Percentiles rank a stretch among this genome's conserved stretches.
phyloP scores from a whole-genome alignment of 2,888 invertebrate genomes.

The Sipha maydis region DNA sequence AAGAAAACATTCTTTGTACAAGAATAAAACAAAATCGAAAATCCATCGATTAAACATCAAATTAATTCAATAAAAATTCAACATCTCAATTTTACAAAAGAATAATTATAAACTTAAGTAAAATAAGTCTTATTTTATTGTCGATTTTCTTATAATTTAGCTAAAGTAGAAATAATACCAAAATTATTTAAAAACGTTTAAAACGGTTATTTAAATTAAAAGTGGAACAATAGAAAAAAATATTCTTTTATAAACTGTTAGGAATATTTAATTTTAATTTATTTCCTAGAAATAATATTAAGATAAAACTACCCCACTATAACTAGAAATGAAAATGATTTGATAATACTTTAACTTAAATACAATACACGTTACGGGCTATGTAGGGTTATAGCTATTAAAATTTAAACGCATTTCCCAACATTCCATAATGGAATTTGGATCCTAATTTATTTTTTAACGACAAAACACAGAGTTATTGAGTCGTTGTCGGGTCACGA shows the following conservation, averaged over 20 bases:
- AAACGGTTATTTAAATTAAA: conserved; percentile 10
- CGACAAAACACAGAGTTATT: conserved; percentile 44
- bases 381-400: conserved; percentile 28
- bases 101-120: background rate
- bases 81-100: background rate
- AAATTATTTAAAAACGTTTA: background rate
- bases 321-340: conserved; percentile 46
- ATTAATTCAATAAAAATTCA: background rate
- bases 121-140: background rate
- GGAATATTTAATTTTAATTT: conserved; percentile 43
- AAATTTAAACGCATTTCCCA: conserved; percentile 49
- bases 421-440: conserved; percentile 57
- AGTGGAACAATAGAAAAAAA: background rate
- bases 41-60: background rate
- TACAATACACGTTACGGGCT: conserved; percentile 17
- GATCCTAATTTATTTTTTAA: conserved; percentile 57
- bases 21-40: background rate
- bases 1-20: background rate
- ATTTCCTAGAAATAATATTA: background rate
- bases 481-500: conserved; percentile 45
- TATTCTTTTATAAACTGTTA: background rate
- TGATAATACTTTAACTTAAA: conserved; percentile 33
- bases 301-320: background rate
- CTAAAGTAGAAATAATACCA: background rate
- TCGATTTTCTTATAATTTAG: no score